These are phyloP conservation scores for Notarius quadriscutis DNA, from an alignment of 2,113 vertebrate species.

Conservation along the genomic window DNA sequence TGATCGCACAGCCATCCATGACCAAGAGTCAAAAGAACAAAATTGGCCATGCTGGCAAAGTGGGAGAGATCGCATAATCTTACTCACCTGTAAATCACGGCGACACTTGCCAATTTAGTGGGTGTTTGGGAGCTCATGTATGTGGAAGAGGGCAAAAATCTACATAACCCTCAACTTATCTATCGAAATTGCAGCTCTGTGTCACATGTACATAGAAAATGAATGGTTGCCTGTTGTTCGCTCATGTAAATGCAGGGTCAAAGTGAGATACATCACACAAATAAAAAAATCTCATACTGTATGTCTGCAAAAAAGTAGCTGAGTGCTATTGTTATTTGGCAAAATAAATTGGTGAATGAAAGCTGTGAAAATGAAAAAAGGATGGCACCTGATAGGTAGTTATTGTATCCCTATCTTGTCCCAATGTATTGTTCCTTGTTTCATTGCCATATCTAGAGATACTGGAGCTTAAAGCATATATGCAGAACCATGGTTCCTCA, in stretches of 20 bases:
- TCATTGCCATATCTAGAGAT: neutral
- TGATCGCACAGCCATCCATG: neutral
- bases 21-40: neutral
- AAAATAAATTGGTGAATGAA: neutral
- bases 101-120: neutral
- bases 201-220: neutral
- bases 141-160: neutral
- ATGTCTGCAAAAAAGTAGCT: neutral
- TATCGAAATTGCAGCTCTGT: neutral
- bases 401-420: neutral
- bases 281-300: neutral
- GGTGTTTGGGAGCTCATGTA: neutral
- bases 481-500: no score
- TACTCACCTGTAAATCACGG: neutral
- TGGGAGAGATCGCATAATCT: neutral
- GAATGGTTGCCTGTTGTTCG: neutral
- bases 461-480: neutral
- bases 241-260: neutral
- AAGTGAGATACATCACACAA: neutral
- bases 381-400: neutral
- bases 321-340: neutral
- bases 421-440: neutral
- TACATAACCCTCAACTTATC: neutral
- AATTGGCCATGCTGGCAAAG: neutral
- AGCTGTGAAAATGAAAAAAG: neutral